These are phyloP conservation scores for Eclectus roratus DNA, from an alignment of 2,113 vertebrate genomes.

Conservation along the genomic window DNA sequence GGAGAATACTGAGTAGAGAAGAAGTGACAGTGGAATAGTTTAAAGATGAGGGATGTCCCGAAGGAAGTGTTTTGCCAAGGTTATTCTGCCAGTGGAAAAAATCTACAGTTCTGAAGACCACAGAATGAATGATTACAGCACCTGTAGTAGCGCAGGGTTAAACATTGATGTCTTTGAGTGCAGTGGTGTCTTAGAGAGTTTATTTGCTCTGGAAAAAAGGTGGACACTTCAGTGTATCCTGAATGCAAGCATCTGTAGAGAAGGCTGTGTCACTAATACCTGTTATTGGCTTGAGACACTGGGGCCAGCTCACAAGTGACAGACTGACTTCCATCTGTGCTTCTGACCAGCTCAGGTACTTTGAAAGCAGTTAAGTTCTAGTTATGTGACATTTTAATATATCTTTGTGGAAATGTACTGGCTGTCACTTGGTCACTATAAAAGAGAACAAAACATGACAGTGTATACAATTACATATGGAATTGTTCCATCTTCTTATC, in stretches of 20 bases:
- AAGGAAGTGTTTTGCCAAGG: neutral
- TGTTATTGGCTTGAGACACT: neutral
- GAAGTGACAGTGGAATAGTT: neutral
- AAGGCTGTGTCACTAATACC: neutral
- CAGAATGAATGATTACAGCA: neutral
- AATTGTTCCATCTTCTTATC: neutral
- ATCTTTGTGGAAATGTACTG: neutral
- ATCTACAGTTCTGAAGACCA: accelerated
- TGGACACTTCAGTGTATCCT: neutral
- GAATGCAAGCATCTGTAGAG: neutral
- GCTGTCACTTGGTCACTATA: neutral
- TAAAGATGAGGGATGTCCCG: accelerated
- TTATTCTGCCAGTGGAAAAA: neutral
- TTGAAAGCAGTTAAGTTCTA: neutral
- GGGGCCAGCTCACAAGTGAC: neutral
- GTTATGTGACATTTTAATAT: neutral
- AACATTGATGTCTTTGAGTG: neutral
- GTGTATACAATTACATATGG: neutral
- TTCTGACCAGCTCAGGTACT: neutral
- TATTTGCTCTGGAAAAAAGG: neutral
- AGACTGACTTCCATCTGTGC: neutral
- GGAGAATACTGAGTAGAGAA: neutral
- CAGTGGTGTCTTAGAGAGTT: neutral
- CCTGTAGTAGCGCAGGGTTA: neutral
- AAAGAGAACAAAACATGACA: neutral